Conservation (phyloP, 2,113 vertebrate species). For the Mus pahari region DNA sequence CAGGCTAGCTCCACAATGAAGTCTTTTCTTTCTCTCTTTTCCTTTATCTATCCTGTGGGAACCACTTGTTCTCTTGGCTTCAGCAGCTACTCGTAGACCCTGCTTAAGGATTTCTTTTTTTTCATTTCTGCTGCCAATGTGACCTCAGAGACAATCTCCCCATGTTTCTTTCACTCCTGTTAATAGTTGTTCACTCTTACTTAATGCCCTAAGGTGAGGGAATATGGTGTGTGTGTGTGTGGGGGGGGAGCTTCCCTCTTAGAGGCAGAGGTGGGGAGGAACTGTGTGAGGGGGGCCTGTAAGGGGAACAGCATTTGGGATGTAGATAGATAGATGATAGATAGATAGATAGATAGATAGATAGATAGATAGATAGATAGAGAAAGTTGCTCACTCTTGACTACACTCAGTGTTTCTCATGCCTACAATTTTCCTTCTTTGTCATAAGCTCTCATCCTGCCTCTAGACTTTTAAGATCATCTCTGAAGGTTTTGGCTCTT, state of each 20-base stretch:
- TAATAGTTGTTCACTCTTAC: neutral
- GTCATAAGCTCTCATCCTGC: neutral
- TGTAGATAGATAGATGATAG: too few species aligned
- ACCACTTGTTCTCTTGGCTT: conserved; percentile 1
- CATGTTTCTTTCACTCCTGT: neutral
- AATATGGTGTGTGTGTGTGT: too few species aligned
- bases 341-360: too few species aligned
- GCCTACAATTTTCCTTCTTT: neutral
- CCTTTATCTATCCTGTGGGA: conserved; percentile 4
- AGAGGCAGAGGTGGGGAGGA: too few species aligned
- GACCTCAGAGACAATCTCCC: neutral
- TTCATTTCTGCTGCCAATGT: neutral
- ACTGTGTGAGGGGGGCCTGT: too few species aligned
- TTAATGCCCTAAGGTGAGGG: too few species aligned
- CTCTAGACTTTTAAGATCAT: neutral
- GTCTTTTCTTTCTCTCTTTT: conserved; percentile 37
- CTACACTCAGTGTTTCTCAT: neutral
- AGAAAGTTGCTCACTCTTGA: neutral
- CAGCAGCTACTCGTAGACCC: neutral
- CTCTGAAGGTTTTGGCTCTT: neutral
- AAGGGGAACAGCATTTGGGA: too few species aligned
- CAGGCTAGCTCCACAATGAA: neutral
- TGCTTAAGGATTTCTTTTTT: conserved; percentile 27
- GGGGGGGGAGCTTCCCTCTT: too few species aligned
- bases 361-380: too few species aligned